These are phyloP conservation scores for Trichonephila clavata DNA, from an alignment of 1,140 invertebrate genomes.

Conservation along the genomic window DNA sequence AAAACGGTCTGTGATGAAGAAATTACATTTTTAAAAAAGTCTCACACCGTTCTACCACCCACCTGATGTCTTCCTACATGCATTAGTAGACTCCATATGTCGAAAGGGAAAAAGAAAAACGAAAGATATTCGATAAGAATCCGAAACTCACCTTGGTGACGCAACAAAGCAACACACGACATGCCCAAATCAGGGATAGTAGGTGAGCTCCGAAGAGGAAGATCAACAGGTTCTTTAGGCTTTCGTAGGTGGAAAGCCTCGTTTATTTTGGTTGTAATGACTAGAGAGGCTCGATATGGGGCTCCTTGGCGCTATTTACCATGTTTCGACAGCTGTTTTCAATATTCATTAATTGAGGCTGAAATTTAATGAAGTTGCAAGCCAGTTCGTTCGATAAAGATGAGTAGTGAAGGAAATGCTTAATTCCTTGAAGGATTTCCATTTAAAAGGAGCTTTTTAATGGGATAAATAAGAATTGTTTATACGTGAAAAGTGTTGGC, in stretches of 20 bases:
- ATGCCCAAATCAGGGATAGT: constrained; percentile 42
- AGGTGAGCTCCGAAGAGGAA: neutral
- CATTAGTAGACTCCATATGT: neutral
- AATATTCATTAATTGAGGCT: constrained; percentile 27
- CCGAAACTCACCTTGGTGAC: constrained; percentile 12
- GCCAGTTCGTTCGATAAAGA: neutral
- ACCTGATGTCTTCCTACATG: neutral
- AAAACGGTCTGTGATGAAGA: neutral
- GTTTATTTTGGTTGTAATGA: constrained; percentile 43
- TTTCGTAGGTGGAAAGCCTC: neutral
- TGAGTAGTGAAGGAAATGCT: neutral
- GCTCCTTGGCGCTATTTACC: neutral
- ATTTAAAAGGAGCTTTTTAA: too few relatives aligned
- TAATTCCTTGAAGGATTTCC: neutral
- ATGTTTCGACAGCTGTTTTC: constrained; percentile 19
- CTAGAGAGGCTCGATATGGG: neutral
- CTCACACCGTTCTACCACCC: neutral
- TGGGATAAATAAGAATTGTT: too few relatives aligned
- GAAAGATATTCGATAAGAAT: neutral
- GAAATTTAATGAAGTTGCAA: neutral
- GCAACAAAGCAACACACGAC: neutral
- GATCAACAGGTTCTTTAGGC: constrained; percentile 41
- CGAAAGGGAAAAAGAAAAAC: neutral
- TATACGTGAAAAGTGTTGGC: too few relatives aligned
- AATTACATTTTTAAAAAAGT: neutral